Conservation (phyloP, 2,888 invertebrate genomes). For the Sphinx pinastri region DNA sequence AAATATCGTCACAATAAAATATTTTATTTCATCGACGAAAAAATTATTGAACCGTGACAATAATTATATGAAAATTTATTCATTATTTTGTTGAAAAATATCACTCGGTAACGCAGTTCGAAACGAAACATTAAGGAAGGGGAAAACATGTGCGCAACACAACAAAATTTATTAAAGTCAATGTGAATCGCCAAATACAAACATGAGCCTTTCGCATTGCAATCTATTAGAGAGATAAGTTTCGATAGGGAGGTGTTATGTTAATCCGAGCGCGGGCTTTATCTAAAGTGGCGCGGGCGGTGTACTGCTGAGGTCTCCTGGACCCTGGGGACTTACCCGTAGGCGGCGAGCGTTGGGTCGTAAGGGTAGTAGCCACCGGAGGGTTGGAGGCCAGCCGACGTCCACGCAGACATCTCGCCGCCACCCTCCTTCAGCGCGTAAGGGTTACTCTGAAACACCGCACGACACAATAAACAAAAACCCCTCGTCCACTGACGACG, state of each 20-base stretch:
- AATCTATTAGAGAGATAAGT: constrained; percentile 79
- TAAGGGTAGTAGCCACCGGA: constrained; percentile 96
- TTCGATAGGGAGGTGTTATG: constrained; percentile 76
- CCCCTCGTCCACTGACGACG: constrained; percentile 31
- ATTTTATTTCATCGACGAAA: constrained; percentile 26
- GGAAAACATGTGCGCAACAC: constrained; percentile 67
- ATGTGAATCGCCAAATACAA: constrained; percentile 73
- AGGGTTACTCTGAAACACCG: constrained; percentile 92
- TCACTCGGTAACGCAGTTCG: constrained; percentile 26
- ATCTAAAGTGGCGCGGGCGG: constrained; percentile 76
- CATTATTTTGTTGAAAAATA: constrained; percentile 33
- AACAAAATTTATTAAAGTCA: constrained; percentile 70
- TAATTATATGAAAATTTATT: constrained; percentile 29
- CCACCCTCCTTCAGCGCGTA: constrained; percentile 94
- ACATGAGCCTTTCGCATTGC: constrained; percentile 80
- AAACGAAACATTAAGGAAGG: constrained; percentile 32
- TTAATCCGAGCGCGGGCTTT: constrained; percentile 76
- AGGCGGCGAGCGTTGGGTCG: constrained; percentile 95
- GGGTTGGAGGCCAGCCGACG: constrained; percentile 94
- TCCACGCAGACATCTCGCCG: constrained; percentile 96
- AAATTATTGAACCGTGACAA: constrained; percentile 14
- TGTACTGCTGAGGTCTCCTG: constrained; percentile 61
- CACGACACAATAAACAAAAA: constrained; percentile 61
- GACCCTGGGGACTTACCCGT: constrained; percentile 90
- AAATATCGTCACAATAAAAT: constrained; percentile 26